phyloP scores from a whole-genome alignment of 2,797 vertebrate genomes.

The Atherinosoma microstoma region DNA sequence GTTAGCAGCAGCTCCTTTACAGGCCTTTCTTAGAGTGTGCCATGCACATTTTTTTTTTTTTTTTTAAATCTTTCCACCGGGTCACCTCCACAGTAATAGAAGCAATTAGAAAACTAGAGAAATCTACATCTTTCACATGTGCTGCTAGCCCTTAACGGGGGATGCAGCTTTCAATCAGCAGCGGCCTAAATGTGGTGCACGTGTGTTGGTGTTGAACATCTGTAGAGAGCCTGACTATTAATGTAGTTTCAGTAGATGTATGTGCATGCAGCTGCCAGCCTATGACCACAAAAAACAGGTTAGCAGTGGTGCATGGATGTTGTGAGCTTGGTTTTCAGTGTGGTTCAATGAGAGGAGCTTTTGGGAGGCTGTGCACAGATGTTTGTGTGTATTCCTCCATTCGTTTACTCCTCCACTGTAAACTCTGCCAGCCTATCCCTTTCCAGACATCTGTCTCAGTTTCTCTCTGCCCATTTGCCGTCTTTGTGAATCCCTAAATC shows the following conservation, averaged over 20 bases:
- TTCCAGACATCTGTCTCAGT: slow-evolving; percentile 65
- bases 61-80: slow-evolving; percentile 39
- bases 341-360: slow-evolving; percentile 35
- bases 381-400: slow-evolving; percentile 68
- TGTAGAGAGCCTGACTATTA: slow-evolving; percentile 24
- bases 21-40: slow-evolving; percentile 43
- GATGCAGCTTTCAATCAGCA: slow-evolving; percentile 45
- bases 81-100: slow-evolving; percentile 40
- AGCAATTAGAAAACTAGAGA: slow-evolving; percentile 50
- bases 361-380: slow-evolving; percentile 48
- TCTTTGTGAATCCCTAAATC: slow-evolving; percentile 42
- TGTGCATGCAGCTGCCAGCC: slow-evolving; percentile 6
- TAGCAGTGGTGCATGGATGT: slow-evolving; percentile 31
- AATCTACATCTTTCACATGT: slow-evolving; percentile 19
- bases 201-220: slow-evolving; percentile 49
- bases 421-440: slow-evolving; percentile 55
- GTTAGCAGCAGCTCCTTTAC: slow-evolving; percentile 65
- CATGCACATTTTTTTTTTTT: background rate
- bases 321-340: slow-evolving; percentile 45
- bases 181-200: slow-evolving; percentile 47
- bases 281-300: slow-evolving; percentile 35
- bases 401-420: slow-evolving; percentile 64
- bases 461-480: slow-evolving; percentile 22
- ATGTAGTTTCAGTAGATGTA: slow-evolving; percentile 7
- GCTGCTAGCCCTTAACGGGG: slow-evolving; percentile 14